These are phyloP conservation scores for Myrmecobius fasciatus DNA, from an alignment of 2,113 vertebrate species.

Conservation along the genomic window DNA sequence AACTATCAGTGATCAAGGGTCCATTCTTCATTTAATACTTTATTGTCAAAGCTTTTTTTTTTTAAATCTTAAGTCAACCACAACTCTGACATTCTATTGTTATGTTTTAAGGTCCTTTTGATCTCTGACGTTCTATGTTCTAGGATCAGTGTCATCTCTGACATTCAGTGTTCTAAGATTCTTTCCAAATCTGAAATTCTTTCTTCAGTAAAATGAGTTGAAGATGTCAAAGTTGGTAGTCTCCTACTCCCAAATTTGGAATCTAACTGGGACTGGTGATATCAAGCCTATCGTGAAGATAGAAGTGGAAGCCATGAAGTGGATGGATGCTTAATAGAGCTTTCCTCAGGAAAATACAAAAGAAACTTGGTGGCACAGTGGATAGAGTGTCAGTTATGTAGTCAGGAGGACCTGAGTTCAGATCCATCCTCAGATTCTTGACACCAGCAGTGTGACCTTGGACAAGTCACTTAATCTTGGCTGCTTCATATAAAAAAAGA, in stretches of 20 bases:
- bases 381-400: no score
- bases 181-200: slow-evolving; percentile 6
- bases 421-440: no score
- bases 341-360: not conserved
- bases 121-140: not conserved
- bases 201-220: slow-evolving; percentile 23
- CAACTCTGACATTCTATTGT: not conserved
- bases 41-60: not conserved
- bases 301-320: not conserved
- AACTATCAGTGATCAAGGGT: not conserved
- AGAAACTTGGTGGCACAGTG: not conserved
- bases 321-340: not conserved
- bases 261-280: not conserved
- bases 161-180: not conserved
- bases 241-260: slow-evolving; percentile 9
- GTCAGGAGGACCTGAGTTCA: no score
- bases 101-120: not conserved
- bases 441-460: no score
- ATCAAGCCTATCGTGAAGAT: not conserved
- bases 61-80: not conserved
- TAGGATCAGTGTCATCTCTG: not conserved
- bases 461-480: no score
- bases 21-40: not conserved
- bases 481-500: no score
- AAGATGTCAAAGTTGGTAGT: slow-evolving; percentile 8